A percentile compares a stretch with the other conserved stretches of the same genome.
Conservation (phyloP, 2,113 vertebrate species). For the Camarhynchus parvulus region DNA sequence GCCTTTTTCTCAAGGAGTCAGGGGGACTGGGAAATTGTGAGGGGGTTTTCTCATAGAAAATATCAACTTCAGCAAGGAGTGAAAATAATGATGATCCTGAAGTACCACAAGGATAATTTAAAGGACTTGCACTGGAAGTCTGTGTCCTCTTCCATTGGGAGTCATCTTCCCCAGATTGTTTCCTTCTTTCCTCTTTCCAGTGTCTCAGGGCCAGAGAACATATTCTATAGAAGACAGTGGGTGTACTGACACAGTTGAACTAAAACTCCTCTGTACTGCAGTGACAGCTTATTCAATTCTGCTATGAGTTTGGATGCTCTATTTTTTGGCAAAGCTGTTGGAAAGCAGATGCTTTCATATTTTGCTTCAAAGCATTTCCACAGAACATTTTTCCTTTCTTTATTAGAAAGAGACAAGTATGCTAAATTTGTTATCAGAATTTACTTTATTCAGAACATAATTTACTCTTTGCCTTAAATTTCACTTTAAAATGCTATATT, state of each 20-base stretch:
- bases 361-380: conserved; percentile 9
- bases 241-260: not conserved
- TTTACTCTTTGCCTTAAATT: not conserved
- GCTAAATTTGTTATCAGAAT: not conserved
- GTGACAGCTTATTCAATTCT: not conserved
- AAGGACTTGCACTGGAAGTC: not conserved
- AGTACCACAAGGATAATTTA: not conserved
- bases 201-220: not conserved
- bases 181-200: not conserved
- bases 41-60: not conserved
- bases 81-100: not conserved
- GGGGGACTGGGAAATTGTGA: not conserved
- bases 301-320: not conserved
- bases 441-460: not conserved
- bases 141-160: not conserved
- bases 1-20: not conserved
- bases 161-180: not conserved
- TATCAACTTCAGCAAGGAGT: not conserved
- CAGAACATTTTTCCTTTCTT: not conserved
- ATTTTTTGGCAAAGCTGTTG: not conserved
- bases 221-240: not conserved
- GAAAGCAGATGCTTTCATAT: not conserved
- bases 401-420: not conserved
- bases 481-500: not conserved
- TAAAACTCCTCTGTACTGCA: not conserved